Evolutionary conservation across 2,888 invertebrate genomes (phyloP).

Genomic region (Caenorhabditis parvicauda): DNA sequence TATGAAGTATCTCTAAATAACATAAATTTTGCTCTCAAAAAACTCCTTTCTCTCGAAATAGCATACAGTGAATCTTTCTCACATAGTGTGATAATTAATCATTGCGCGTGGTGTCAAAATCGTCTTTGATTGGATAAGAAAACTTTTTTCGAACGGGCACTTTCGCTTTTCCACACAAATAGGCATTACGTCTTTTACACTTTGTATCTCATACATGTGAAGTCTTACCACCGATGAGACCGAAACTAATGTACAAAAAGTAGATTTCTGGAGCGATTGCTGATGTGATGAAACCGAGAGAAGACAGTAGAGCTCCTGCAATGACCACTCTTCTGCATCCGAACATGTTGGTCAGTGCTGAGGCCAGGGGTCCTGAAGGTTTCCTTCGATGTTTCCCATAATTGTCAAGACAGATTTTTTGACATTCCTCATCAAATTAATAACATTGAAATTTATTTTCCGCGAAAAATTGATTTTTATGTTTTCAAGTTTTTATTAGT

Average conservation of each 20-base stretch:
- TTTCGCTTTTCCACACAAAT: too few relatives aligned
- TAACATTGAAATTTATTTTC: not conserved
- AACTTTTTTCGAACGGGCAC: too few relatives aligned
- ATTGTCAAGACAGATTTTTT: not conserved
- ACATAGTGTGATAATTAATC: not conserved
- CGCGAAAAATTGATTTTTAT: not conserved
- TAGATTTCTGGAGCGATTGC: constrained; percentile 72
- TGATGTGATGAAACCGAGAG: constrained; percentile 77
- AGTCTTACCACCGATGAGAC: constrained; percentile 77
- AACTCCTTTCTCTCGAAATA: too few relatives aligned
- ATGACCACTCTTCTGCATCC: constrained; percentile 89
- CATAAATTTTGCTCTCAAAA: too few relatives aligned
- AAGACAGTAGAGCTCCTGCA: constrained; percentile 76
- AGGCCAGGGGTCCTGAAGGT: constrained; percentile 84
- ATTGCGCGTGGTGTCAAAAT: too few relatives aligned
- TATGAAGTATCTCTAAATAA: too few relatives aligned
- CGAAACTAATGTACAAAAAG: constrained; percentile 82
- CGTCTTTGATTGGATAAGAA: too few relatives aligned
- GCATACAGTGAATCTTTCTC: too few relatives aligned
- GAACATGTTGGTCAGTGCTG: constrained; percentile 88
- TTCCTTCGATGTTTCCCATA: too few relatives aligned
- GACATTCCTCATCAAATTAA: not conserved
- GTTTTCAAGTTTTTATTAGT: not conserved
- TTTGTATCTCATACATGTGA: too few relatives aligned
- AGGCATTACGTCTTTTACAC: too few relatives aligned